These are phyloP conservation scores for Zaprionus bogoriensis DNA, from an alignment of 2,888 invertebrate genomes.

Conservation along the genomic window DNA sequence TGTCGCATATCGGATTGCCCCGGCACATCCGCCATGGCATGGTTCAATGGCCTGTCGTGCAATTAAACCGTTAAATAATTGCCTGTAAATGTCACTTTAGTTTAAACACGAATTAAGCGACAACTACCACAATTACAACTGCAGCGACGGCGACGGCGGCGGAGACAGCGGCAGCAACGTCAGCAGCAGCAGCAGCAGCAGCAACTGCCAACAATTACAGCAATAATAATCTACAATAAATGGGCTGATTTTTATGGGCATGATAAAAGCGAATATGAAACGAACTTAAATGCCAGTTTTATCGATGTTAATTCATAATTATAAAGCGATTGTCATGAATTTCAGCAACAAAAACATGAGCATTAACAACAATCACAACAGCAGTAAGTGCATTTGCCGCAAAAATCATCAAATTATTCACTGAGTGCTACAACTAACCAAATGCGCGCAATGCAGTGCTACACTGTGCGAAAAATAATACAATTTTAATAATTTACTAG, in stretches of 20 bases:
- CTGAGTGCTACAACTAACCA: constrained; percentile 40
- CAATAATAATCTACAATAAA: constrained; percentile 64
- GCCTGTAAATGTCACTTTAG: constrained; percentile 68
- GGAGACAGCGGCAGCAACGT: constrained; percentile 7
- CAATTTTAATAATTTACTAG: too few relatives aligned
- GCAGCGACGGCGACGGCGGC: constrained; percentile 26
- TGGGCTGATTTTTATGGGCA: constrained; percentile 46
- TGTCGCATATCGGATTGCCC: constrained; percentile 12
- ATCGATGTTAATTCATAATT: constrained; percentile 73
- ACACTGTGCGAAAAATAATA: too few relatives aligned
- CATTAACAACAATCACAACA: constrained; percentile 21
- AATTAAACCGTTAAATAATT: constrained; percentile 59
- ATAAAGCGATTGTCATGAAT: constrained; percentile 59
- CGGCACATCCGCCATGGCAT: constrained; percentile 1
- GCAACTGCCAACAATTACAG: background rate
- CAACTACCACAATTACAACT: constrained; percentile 19
- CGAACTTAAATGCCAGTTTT: constrained; percentile 60
- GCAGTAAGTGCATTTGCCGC: background rate
- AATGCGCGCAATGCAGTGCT: too few relatives aligned
- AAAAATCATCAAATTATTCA: constrained; percentile 39
- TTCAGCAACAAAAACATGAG: constrained; percentile 32
- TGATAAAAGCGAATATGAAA: constrained; percentile 45
- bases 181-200: constrained; percentile 26
- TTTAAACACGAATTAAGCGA: constrained; percentile 61
- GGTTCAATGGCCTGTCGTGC: constrained; percentile 53